Base-by-base conservation (phyloP, 92 coral and sea anemone genomes). In the Epizoanthus rinbou region DNA sequence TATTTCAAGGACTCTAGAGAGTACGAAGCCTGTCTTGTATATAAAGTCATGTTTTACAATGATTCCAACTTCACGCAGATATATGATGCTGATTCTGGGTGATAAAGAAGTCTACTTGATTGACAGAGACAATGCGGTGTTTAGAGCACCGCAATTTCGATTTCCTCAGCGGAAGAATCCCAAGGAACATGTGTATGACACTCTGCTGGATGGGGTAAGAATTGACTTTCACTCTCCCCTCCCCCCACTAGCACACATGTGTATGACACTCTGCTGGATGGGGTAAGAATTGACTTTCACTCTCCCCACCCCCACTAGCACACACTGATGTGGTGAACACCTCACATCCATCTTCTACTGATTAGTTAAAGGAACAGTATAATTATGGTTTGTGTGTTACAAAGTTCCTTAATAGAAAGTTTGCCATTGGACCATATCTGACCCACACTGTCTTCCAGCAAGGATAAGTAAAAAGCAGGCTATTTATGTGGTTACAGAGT, bases 171-270 rank as follows among this genome's bases (percentile, higher is more conserved):
- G 99, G 74, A 96, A 96, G 81, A 82, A 39, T 60, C 95, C 91
- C 9, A 70, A 82, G 23, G 90, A 92, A 53, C 99, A 97, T 35
- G 86, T 97, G 50, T 91, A 57, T 64, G 93, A 94, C 73, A 94
- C 98, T 58, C 86, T 97, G 66, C 84, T 97, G 10, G 99, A 97
- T 85, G 99, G 99, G 89, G 99, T 97, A 87, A 80, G 98, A 69
- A 18, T 16, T 39, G 5, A 72, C 4, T 21, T 74, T 4, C 14
- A 39, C 76, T 15, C 18, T 11, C 57, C 25, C 66, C 33, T 33
- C 23, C 19, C 33, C 33, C 11, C 8, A 11, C 24, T 41, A 33
- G 21, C 22, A 75, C 24, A 18, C 16, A 22, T 75, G 5, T 37
- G 43, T 3, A 28, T 2, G 31, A 28, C 73, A 94, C 98, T 58